Evolutionary conservation across 2,797 vertebrate species (phyloP).

Genomic region (Helostoma temminkii): DNA sequence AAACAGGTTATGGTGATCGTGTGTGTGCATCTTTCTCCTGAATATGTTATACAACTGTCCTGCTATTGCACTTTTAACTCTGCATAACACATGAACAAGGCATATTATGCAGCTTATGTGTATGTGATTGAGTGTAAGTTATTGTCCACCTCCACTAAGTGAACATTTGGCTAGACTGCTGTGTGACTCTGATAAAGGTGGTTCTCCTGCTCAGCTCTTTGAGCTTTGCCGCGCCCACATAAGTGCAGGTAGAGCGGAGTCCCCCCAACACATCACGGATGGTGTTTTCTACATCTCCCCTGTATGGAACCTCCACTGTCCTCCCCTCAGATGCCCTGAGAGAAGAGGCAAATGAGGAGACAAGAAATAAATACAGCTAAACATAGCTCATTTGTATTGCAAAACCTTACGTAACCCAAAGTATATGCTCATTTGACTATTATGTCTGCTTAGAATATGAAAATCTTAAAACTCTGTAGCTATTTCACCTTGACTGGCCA

Average conservation of each 20-base stretch:
- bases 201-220: conserved; percentile 97
- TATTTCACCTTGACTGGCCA: no score
- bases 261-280: conserved; percentile 95
- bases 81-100: conserved; percentile 21
- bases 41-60: conserved; percentile 6
- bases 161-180: conserved; percentile 95
- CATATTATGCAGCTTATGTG: conserved; percentile 16
- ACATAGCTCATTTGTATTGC: not conserved
- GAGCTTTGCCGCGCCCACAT: conserved; percentile 96
- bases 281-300: conserved; percentile 93
- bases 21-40: not conserved
- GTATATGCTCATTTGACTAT: no score
- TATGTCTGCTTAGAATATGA: no score
- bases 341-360: not conserved
- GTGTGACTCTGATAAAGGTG: conserved; percentile 98
- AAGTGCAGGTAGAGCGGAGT: conserved; percentile 97
- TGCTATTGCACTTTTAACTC: conserved; percentile 2
- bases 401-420: not conserved
- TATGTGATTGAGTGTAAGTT: not conserved
- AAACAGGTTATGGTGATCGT: conserved; percentile 27
- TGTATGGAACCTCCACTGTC: conserved; percentile 95
- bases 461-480: no score
- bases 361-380: not conserved
- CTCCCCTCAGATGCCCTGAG: conserved; percentile 94
- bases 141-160: conserved; percentile 63